A percentile compares a stretch with the other conserved stretches of the same genome.
phyloP scores from a whole-genome alignment of 2,888 invertebrate genomes.

The Conomelus anceps region DNA sequence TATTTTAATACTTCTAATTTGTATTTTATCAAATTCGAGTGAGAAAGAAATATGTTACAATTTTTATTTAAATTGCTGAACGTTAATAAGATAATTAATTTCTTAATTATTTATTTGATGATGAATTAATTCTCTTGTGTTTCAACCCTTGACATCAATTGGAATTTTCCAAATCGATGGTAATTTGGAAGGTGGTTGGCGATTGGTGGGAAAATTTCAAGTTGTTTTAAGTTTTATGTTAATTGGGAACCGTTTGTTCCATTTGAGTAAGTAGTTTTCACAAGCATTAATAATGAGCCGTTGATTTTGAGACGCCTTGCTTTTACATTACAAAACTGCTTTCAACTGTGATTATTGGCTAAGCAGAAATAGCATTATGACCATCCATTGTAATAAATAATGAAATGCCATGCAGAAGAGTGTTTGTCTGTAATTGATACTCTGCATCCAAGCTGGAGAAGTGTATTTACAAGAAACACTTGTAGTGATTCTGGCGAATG shows the following conservation, averaged over 20 bases:
- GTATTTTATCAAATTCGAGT: too few species aligned
- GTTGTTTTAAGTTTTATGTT: background rate
- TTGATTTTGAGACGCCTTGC: background rate
- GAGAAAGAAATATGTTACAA: too few species aligned
- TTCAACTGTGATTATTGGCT: background rate
- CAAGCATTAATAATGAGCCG: background rate
- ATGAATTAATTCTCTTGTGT: too few species aligned
- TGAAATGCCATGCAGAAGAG: background rate
- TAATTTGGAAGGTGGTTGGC: background rate
- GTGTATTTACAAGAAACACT: background rate
- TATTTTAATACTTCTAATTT: too few species aligned
- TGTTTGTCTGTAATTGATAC: background rate
- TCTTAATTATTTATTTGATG: too few species aligned
- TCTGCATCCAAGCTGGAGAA: background rate
- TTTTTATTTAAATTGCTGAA: too few species aligned
- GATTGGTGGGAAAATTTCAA: background rate
- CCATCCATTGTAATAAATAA: background rate
- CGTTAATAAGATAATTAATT: too few species aligned
- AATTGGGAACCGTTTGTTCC: background rate
- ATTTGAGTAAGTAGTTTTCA: background rate
- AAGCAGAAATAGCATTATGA: background rate
- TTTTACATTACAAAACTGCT: background rate
- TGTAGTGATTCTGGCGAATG: background rate
- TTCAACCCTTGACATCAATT: background rate
- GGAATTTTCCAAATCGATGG: background rate